A percentile compares a stretch with the other conserved stretches of the same genome.
Evolutionary conservation across 1,140 invertebrate species (phyloP).

Genomic region (Pachypeltis micranthus): DNA sequence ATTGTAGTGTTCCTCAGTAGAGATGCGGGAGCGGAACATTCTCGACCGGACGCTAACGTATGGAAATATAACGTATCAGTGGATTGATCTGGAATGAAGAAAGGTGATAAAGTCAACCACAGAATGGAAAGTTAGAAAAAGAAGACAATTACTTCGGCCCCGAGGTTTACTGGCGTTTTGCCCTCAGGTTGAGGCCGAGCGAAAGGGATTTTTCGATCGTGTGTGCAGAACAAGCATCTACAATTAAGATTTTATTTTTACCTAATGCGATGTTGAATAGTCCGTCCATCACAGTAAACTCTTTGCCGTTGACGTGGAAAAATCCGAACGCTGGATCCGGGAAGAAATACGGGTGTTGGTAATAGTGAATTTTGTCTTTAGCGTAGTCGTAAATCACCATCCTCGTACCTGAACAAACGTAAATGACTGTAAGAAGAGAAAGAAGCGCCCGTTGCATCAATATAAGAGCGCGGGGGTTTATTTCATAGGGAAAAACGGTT

Average conservation of each 20-base stretch:
- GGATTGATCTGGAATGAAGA: not conserved
- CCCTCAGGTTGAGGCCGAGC: too few relatives aligned
- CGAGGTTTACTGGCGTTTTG: not conserved
- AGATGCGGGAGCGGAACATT: not conserved
- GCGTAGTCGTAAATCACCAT: conserved; percentile 19
- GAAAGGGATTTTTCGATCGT: too few relatives aligned
- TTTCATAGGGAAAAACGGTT: too few relatives aligned
- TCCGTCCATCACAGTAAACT: conserved; percentile 23
- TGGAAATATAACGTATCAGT: conserved; percentile 20
- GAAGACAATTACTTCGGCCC: too few relatives aligned
- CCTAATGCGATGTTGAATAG: conserved; percentile 20
- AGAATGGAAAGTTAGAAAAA: not conserved
- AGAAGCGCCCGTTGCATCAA: too few relatives aligned
- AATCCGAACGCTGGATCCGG: conserved; percentile 21
- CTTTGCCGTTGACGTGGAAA: conserved; percentile 19
- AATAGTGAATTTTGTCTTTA: conserved; percentile 15
- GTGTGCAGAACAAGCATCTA: too few relatives aligned
- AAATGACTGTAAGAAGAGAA: too few relatives aligned
- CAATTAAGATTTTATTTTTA: too few relatives aligned
- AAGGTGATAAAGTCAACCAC: not conserved
- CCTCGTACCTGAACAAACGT: not conserved
- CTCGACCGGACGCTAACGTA: conserved; percentile 17
- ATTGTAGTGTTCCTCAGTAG: not conserved
- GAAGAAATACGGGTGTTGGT: conserved; percentile 21
- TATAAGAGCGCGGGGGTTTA: too few relatives aligned